Evolutionary conservation across 2,113 vertebrate species (phyloP).

Genomic region (Clarias gariepinus): DNA sequence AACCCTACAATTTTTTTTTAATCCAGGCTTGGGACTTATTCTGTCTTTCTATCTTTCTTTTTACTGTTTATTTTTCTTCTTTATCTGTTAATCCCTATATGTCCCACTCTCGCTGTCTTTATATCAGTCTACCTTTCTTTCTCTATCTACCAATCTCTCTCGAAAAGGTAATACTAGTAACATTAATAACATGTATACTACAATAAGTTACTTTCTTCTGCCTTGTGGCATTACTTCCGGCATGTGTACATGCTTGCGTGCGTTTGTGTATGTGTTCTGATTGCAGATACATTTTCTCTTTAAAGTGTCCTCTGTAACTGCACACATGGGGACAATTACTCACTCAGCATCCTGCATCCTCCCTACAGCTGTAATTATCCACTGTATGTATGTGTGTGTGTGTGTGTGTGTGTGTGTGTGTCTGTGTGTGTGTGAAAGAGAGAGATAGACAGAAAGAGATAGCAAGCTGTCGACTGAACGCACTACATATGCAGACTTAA

Average conservation of each 20-base stretch:
- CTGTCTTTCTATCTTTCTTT: not conserved
- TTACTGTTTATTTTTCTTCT: not conserved
- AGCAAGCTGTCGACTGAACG: not conserved
- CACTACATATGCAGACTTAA: not conserved
- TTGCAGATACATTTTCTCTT: constrained; percentile 12
- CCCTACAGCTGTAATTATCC: constrained; percentile 20
- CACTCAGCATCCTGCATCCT: constrained; percentile 24
- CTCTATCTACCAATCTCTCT: not conserved
- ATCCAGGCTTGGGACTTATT: not conserved
- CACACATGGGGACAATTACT: constrained; percentile 19
- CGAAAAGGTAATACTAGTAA: not conserved
- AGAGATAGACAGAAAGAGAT: not conserved
- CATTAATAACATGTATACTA: not conserved
- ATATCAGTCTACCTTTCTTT: not conserved
- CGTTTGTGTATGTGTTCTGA: not conserved
- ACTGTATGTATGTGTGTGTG: not conserved
- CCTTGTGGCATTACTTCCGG: not conserved
- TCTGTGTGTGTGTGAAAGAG: not conserved
- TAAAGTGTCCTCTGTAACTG: constrained; percentile 20
- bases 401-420: not conserved
- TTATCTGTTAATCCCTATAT: not conserved
- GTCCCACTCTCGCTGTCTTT: not conserved
- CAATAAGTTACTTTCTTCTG: not conserved
- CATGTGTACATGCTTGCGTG: not conserved
- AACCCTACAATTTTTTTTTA: no score